Evolutionary conservation across 2,888 invertebrate species (phyloP).

Genomic region (Synergus japonicus): DNA sequence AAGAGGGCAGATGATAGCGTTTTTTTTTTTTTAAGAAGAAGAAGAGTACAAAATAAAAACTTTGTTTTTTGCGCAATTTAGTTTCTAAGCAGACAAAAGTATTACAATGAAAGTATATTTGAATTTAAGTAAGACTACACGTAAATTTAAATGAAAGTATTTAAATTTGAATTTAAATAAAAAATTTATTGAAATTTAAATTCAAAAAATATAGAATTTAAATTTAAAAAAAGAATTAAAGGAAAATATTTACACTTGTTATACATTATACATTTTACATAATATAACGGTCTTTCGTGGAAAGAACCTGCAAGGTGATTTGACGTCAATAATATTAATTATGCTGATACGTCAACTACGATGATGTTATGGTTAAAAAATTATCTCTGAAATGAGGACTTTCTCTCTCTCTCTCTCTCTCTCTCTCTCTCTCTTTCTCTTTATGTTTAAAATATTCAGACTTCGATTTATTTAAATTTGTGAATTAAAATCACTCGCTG

Average conservation of each 20-base stretch:
- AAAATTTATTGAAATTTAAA: not conserved
- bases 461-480: not conserved
- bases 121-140: conserved; percentile 31
- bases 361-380: conserved; percentile 1
- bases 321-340: not conserved
- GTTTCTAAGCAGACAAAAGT: conserved; percentile 11
- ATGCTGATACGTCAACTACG: not conserved
- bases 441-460: not conserved
- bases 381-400: not conserved
- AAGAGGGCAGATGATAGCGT: conserved; percentile 61
- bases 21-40: conserved; percentile 49
- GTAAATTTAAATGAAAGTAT: not conserved
- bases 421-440: too few species aligned
- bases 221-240: not conserved
- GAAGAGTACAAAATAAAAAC: conserved; percentile 44
- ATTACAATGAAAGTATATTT: conserved; percentile 43
- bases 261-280: conserved; percentile 1
- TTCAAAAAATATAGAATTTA: not conserved
- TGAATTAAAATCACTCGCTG: not conserved
- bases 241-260: conserved; percentile 6
- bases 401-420: not conserved
- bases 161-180: not conserved
- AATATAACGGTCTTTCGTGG: not conserved
- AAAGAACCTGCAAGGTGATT: conserved; percentile 1
- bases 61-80: not conserved